A percentile compares a stretch with the other conserved stretches of the same genome.
Conservation (phyloP, 2,797 vertebrate species). For the Sebastes minor region DNA sequence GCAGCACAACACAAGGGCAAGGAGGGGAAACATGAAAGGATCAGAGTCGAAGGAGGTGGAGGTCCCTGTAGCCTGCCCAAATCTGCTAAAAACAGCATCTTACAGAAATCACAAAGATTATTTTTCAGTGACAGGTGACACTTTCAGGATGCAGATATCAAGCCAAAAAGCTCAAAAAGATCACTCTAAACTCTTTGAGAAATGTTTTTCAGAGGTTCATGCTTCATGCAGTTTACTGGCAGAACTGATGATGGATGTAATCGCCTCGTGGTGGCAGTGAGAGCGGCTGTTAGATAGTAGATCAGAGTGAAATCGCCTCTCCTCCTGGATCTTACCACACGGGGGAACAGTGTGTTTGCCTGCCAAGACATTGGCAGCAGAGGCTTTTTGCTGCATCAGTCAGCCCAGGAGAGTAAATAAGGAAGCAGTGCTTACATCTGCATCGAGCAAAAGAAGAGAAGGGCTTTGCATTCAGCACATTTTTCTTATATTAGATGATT, state of each 20-base stretch:
- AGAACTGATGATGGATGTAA: slow-evolving; percentile 10
- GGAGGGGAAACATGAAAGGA: slow-evolving; percentile 31
- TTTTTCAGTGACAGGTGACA: not conserved
- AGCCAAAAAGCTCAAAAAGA: not conserved
- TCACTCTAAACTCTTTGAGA: not conserved
- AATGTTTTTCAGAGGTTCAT: not conserved
- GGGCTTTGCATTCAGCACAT: slow-evolving; percentile 11
- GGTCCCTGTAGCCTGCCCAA: not conserved
- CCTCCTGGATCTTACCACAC: slow-evolving; percentile 46
- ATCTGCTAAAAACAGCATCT: not conserved
- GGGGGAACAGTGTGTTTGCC: slow-evolving; percentile 39
- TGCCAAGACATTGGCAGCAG: slow-evolving; percentile 55
- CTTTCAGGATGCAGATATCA: not conserved
- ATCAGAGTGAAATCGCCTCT: slow-evolving; percentile 24
- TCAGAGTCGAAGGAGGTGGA: slow-evolving; percentile 4
- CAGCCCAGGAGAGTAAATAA: slow-evolving; percentile 53
- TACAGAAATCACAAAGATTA: not conserved
- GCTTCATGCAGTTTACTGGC: not conserved
- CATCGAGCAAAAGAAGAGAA: slow-evolving; percentile 23
- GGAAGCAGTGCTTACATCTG: slow-evolving; percentile 47
- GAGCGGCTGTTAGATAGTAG: slow-evolving; percentile 28
- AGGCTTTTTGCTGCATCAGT: slow-evolving; percentile 69
- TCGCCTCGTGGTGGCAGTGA: slow-evolving; percentile 2
- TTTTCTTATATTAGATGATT: slow-evolving; percentile 8
- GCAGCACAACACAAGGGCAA: slow-evolving; percentile 53